Evolutionary conservation across 2,797 vertebrate species (phyloP), one percentile per base, ranked within the genome.

Genomic region (Argentina silus): DNA sequence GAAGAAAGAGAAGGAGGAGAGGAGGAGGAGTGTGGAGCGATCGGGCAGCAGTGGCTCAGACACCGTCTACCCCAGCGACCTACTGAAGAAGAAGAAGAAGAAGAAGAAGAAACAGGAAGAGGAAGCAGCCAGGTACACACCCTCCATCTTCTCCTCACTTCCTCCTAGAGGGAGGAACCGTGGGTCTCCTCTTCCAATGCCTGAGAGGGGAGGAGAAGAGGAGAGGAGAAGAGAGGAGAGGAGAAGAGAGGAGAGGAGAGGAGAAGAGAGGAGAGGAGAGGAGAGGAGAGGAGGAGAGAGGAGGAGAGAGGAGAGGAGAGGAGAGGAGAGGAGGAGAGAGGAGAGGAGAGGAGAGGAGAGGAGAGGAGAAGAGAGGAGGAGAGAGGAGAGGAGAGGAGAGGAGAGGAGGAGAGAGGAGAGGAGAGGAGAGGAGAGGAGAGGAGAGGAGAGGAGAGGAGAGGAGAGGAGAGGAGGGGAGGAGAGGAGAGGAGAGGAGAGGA

Each of bases 1-100:
- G 78, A 96, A 92, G 70, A 95, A 94, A 53, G 94, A 92, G 78
- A 94, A 93, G 62, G 94, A 92, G 45, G 90, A 76, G 42, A 96
- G 91, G 87, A 96, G 90, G 88, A 93, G 85, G 75, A 94, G 71
- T 51, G 87, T 66, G 7, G 91, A 77, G 7, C 68, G 70, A 51
- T 91, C 91, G 0, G 89, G 89, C 15, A 93, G 87, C 82, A 94
- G 92, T 0, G 92, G 89, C 0, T 94, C 91, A 0, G 93, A 94
- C 9, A 79, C 85, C 0, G 56, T 93, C 59, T 94, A 87, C 70
- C 93, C 93, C 45, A 94, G 90, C 76, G 93, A 91, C 65, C 78
- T 89, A 43, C 50, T 82, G 23, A 93, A 89, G 55, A 56, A 89
- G 0, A 78, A 90, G 63, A 85, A 77, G 19, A 36, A 36, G 27